phyloP scores from a whole-genome alignment of 2,113 vertebrate genomes.

The Poecile atricapillus region DNA sequence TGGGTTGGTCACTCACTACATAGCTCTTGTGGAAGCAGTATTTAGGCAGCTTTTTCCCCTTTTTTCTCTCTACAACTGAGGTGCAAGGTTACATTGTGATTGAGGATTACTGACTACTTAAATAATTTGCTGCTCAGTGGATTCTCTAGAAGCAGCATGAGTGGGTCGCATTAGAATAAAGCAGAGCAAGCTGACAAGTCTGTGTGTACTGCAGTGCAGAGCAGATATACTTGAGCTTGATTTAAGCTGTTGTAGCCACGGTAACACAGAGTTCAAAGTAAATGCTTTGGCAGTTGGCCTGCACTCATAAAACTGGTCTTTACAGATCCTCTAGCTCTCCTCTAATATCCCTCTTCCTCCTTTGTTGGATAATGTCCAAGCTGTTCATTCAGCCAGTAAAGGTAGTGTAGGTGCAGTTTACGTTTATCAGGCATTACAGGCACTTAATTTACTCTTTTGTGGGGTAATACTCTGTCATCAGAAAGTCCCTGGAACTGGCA shows the following conservation, averaged over 20 bases:
- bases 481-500: background rate
- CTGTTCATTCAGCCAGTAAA: background rate
- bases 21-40: background rate
- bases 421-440: background rate
- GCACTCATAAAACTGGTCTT: background rate
- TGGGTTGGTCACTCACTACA: background rate
- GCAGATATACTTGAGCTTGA: background rate
- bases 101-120: background rate
- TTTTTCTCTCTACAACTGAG: background rate
- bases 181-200: background rate
- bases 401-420: background rate
- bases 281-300: background rate
- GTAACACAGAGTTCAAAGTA: constrained; percentile 2
- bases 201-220: background rate
- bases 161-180: background rate
- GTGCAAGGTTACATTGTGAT: background rate
- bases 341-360: background rate
- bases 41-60: background rate
- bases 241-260: background rate
- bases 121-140: background rate
- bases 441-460: background rate
- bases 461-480: background rate
- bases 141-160: background rate
- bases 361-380: background rate
- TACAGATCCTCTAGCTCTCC: background rate